Evolutionary conservation across 2,888 invertebrate species (phyloP).

Genomic region (Caenorhabditis zanzibari): DNA sequence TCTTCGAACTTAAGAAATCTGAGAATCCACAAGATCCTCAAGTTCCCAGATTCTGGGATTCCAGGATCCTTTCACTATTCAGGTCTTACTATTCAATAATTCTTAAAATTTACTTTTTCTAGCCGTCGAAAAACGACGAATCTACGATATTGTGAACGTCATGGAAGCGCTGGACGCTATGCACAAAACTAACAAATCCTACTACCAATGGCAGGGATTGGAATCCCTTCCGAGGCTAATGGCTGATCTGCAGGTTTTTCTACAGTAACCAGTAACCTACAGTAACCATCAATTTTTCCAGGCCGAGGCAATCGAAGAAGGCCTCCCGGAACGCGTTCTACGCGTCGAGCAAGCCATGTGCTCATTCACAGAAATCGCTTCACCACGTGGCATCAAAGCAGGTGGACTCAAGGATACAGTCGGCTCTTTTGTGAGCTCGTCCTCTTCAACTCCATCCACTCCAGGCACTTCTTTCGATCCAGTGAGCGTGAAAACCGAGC

Average conservation of each 20-base stretch:
- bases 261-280: not conserved
- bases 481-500: slow-evolving; percentile 28
- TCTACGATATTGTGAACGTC: slow-evolving; percentile 84
- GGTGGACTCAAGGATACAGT: slow-evolving; percentile 50
- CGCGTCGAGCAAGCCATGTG: slow-evolving; percentile 83
- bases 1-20: too few species aligned
- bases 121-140: slow-evolving; percentile 83
- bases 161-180: slow-evolving; percentile 84
- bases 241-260: slow-evolving; percentile 77
- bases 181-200: slow-evolving; percentile 83
- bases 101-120: slow-evolving; percentile 41
- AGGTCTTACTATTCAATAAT: too few species aligned
- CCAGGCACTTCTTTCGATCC: slow-evolving; percentile 53
- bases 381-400: slow-evolving; percentile 34
- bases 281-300: slow-evolving; percentile 7
- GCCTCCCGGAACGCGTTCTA: slow-evolving; percentile 79
- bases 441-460: slow-evolving; percentile 54
- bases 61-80: too few species aligned
- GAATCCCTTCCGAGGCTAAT: slow-evolving; percentile 79
- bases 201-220: slow-evolving; percentile 82
- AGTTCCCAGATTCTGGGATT: too few species aligned
- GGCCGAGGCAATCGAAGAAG: slow-evolving; percentile 78
- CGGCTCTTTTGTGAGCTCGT: slow-evolving; percentile 53
- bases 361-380: slow-evolving; percentile 76
- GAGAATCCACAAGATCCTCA: too few species aligned